Conservation (phyloP, 2,113 vertebrate genomes). For the Poeciliopsis prolifica region DNA sequence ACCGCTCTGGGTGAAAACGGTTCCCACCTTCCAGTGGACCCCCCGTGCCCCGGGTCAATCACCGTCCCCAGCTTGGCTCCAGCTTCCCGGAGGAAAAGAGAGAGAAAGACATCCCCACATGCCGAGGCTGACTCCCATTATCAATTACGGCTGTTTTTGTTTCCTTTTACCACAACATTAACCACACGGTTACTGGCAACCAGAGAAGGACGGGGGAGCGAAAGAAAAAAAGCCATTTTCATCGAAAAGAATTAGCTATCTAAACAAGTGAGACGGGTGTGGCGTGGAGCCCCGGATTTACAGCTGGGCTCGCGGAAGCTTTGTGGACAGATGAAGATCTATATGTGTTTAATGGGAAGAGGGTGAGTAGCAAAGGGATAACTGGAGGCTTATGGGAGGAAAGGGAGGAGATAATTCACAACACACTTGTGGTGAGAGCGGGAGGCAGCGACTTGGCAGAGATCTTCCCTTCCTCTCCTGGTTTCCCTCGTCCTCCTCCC, state of each 20-base stretch:
- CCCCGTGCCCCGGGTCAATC: conserved; percentile 23
- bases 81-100: neutral
- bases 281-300: conserved; percentile 32
- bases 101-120: conserved; percentile 53
- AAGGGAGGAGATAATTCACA: conserved; percentile 68
- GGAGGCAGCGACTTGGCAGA: conserved; percentile 65
- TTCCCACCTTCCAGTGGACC: too few species aligned
- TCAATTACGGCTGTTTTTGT: conserved; percentile 83
- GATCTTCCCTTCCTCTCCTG: conserved; percentile 30
- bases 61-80: conserved; percentile 42
- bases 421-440: conserved; percentile 75
- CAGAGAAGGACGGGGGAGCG: conserved; percentile 20
- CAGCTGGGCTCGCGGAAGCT: conserved; percentile 48
- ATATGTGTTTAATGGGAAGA: conserved; percentile 69
- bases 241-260: conserved; percentile 76
- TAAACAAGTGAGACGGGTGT: conserved; percentile 69
- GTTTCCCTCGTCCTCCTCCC: conserved; percentile 41
- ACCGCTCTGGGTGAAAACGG: conserved; percentile 42
- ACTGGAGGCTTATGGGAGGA: conserved; percentile 47
- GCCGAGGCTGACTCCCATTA: conserved; percentile 80
- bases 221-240: conserved; percentile 65
- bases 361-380: conserved; percentile 61
- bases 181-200: conserved; percentile 72
- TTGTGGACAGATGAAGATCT: conserved; percentile 69
- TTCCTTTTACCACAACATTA: conserved; percentile 78